Evolutionary conservation across 1,140 invertebrate species (phyloP).

Genomic region (Copidosoma floridanum): DNA sequence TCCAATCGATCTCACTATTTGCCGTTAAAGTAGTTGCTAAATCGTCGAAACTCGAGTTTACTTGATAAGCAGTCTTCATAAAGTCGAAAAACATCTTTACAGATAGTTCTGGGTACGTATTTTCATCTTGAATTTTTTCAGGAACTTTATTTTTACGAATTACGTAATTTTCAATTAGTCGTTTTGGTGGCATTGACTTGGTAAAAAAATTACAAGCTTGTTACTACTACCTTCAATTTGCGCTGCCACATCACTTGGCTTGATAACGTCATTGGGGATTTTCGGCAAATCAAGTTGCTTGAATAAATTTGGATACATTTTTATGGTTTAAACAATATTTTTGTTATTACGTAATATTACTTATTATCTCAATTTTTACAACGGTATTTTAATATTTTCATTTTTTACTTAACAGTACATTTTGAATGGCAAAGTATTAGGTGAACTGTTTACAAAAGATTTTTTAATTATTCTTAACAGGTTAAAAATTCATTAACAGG

Average conservation of each 20-base stretch:
- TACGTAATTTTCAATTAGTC: too few species aligned
- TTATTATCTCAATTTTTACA: not conserved
- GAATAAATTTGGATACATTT: slow-evolving; percentile 32
- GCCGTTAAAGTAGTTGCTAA: slow-evolving; percentile 58
- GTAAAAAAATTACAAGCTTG: too few species aligned
- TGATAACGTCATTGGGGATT: slow-evolving; percentile 18
- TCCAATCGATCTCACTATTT: slow-evolving; percentile 64
- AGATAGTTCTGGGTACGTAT: slow-evolving; percentile 58
- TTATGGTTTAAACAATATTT: too few species aligned
- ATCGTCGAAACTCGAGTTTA: slow-evolving; percentile 63
- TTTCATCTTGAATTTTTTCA: not conserved
- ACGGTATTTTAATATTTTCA: not conserved
- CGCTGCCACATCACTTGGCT: not conserved
- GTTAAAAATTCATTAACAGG: slow-evolving; percentile 5
- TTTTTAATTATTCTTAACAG: slow-evolving; percentile 3
- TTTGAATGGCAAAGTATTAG: not conserved
- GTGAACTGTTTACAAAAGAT: slow-evolving; percentile 3
- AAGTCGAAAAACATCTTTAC: slow-evolving; percentile 72
- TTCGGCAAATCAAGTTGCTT: slow-evolving; percentile 28
- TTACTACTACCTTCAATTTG: slow-evolving; percentile 10
- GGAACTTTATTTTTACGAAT: not conserved
- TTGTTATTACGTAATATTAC: not conserved
- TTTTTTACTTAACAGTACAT: not conserved
- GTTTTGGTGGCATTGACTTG: too few species aligned
- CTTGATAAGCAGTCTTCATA: slow-evolving; percentile 69